Base-by-base conservation (phyloP, 1,140 invertebrate genomes). In the Drosophila kohkoa region DNA sequence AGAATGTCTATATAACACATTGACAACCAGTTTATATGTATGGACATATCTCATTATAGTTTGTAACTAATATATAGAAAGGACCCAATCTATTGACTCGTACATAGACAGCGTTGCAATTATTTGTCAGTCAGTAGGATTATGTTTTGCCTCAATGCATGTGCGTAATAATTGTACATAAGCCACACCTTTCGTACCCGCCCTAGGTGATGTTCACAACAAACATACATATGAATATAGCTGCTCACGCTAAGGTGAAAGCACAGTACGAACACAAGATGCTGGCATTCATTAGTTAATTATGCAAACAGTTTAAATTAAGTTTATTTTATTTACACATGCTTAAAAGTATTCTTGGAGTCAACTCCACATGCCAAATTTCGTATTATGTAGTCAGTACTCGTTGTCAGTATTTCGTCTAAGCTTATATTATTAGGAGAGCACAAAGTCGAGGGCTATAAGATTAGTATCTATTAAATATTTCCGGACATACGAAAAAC, bases 301-400 rank as follows among this genome's bases (percentile, higher is more conserved):
- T 87, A 87, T 87, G 85, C 79, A 87, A 87, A 87, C 85, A 83
- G 77, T 74, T 87, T 89, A 87, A 87, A 89, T 83, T 77, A 83
- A 89, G 83, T 89, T 83, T 89, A 87, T 89, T 89, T 87, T 83
- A 87, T 87, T 87, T 87, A 87, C 83, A 87, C 80, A 83, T 87
- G 83, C 83, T 46, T 25, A 3, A 25, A 4, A 25, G 20, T 25
- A 25, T 25, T 25, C 3, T 25, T 25, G 20, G 20, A 25, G 20
- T 20, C 20, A 20, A 20, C 20, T 20, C 20, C 2, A 20, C 20
- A 20, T 20, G 20, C 20, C 20, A 20, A 20, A 20, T 20, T 20
- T 20, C 20, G 20, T 25, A 25, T 25, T 25, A 25, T 25, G 20
- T 25, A 25, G 20, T 25, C 20, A 25, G 20, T 25, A 25, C 20